phyloP scores from a whole-genome alignment of 2,797 vertebrate genomes.

The Moxostoma hubbsi region DNA sequence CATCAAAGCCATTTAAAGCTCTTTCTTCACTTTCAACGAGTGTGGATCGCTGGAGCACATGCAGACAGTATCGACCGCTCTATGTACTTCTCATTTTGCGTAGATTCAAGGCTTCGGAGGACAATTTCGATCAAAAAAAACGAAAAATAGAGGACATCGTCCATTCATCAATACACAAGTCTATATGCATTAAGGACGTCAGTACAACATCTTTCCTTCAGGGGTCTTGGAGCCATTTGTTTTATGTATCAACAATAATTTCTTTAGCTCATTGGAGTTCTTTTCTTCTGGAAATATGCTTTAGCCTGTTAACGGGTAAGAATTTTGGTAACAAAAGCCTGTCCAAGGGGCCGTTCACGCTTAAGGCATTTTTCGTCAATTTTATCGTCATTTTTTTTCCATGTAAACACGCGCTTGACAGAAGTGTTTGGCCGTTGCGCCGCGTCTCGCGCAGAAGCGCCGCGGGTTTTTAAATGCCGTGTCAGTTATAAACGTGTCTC shows the following conservation, averaged over 20 bases:
- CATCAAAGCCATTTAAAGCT: constrained; percentile 34
- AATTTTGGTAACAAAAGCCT: constrained; percentile 7
- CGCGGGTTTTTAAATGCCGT: too few species aligned
- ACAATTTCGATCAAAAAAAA: background rate
- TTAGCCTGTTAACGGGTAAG: constrained; percentile 38
- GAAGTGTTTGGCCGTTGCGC: too few species aligned
- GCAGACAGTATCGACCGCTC: background rate
- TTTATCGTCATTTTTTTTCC: too few species aligned
- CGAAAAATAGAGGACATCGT: background rate
- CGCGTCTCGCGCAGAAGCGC: too few species aligned
- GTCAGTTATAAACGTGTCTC: too few species aligned
- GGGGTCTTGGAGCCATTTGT: background rate
- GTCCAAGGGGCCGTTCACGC: too few species aligned
- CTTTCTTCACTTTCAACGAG: background rate
- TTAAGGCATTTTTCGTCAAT: too few species aligned
- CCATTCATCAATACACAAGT: background rate
- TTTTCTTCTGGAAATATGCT: constrained; percentile 22
- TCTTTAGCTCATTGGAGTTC: background rate
- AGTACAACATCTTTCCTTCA: background rate
- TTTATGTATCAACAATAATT: background rate
- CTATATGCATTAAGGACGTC: background rate
- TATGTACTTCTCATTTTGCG: background rate
- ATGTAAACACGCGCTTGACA: too few species aligned
- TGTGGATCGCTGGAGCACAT: constrained; percentile 2
- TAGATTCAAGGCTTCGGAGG: background rate